Evolutionary conservation across 2,888 invertebrate genomes (phyloP).

Genomic region (Allacma fusca): DNA sequence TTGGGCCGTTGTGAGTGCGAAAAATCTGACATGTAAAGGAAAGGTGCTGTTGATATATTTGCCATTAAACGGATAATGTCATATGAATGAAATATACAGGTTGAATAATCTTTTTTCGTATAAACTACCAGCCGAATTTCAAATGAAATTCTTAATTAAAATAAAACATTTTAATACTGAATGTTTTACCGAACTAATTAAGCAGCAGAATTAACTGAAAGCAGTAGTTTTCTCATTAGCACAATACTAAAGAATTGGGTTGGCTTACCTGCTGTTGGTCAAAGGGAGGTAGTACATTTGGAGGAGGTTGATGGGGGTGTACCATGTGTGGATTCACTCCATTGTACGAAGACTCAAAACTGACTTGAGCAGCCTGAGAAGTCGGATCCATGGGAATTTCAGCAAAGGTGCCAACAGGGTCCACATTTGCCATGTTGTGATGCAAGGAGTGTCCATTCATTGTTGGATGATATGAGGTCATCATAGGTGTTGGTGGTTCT

Average conservation of each 20-base stretch:
- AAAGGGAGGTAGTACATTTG: slow-evolving; percentile 57
- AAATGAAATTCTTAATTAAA: no score
- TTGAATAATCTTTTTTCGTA: no score
- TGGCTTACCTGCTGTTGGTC: slow-evolving; percentile 61
- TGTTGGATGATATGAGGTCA: slow-evolving; percentile 51
- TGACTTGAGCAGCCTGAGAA: slow-evolving; percentile 52
- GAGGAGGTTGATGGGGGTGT: slow-evolving; percentile 56
- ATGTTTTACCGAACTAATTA: no score
- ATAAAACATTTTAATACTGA: no score
- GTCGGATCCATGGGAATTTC: slow-evolving; percentile 52
- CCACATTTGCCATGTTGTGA: slow-evolving; percentile 50
- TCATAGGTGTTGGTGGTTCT: slow-evolving; percentile 63
- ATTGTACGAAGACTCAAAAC: slow-evolving; percentile 55
- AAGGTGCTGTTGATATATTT: no score
- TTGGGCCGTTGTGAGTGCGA: slow-evolving; percentile 79
- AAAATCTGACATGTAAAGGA: slow-evolving; percentile 79
- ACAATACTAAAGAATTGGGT: no score
- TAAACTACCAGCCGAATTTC: no score
- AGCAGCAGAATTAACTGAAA: no score
- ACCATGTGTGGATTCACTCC: slow-evolving; percentile 58
- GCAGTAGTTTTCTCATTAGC: no score
- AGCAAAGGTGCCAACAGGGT: slow-evolving; percentile 56
- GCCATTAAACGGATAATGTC: no score
- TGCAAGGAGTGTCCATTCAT: slow-evolving; percentile 51
- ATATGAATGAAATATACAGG: no score